A percentile compares a stretch with the other conserved stretches of the same genome.
Conservation (phyloP, 1,140 invertebrate species). For the Ephestia elutella region DNA sequence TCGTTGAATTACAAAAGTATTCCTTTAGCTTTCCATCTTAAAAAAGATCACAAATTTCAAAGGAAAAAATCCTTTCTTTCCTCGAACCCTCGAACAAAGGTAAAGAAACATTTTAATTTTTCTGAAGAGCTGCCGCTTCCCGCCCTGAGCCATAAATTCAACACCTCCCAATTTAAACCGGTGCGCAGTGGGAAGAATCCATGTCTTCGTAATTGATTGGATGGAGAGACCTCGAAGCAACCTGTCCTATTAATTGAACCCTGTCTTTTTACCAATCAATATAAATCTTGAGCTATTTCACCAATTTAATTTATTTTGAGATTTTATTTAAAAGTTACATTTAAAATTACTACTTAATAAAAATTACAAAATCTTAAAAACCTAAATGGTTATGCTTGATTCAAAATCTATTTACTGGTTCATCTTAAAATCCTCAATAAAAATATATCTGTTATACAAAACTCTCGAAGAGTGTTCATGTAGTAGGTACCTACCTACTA, state of each 20-base stretch:
- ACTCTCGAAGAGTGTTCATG: too few relatives aligned
- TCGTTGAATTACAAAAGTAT: too few relatives aligned
- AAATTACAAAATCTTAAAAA: too few relatives aligned
- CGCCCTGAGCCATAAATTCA: background rate
- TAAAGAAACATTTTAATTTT: background rate
- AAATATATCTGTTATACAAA: too few relatives aligned
- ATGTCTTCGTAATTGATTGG: slow-evolving; percentile 26
- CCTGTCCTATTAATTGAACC: slow-evolving; percentile 24
- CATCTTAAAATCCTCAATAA: too few relatives aligned
- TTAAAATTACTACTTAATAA: too few relatives aligned
- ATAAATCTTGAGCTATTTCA: background rate
- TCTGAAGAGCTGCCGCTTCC: background rate
- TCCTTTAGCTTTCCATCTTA: too few relatives aligned
- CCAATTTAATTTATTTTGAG: background rate
- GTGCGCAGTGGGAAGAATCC: slow-evolving; percentile 16
- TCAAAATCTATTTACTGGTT: too few relatives aligned
- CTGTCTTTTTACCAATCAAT: background rate
- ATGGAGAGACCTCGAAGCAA: slow-evolving; percentile 19
- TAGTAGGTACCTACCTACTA: too few relatives aligned
- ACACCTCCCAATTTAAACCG: slow-evolving; percentile 12
- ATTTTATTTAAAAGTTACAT: too few relatives aligned
- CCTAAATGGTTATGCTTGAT: too few relatives aligned
- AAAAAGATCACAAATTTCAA: too few relatives aligned
- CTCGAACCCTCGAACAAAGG: background rate
- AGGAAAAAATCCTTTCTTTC: background rate